phyloP scores from a whole-genome alignment of 2,888 invertebrate species.

The Eristalinus aeneus region DNA sequence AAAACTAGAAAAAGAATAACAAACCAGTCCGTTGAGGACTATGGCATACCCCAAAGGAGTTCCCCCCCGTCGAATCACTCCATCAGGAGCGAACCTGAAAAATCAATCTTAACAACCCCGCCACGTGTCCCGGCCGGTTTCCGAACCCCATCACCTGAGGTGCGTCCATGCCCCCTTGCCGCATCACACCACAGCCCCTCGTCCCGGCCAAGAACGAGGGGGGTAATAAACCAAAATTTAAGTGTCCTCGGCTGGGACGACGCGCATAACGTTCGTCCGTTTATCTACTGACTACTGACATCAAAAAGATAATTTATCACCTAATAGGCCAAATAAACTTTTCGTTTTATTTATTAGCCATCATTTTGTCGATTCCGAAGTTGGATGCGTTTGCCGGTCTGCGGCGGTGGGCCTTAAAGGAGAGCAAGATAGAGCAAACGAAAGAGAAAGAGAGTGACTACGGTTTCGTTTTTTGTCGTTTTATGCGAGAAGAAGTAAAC shows the following conservation, averaged over 20 bases:
- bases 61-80: not conserved
- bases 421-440: too few relatives aligned
- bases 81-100: not conserved
- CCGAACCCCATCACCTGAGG: not conserved
- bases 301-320: slow-evolving; percentile 49
- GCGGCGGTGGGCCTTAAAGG: not conserved
- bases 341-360: slow-evolving; percentile 45
- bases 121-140: not conserved
- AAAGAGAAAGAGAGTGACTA: not conserved
- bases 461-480: not conserved
- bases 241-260: not conserved
- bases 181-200: not conserved
- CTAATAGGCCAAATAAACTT: slow-evolving; percentile 33
- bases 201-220: not conserved
- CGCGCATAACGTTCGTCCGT: slow-evolving; percentile 7
- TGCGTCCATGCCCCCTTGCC: not conserved
- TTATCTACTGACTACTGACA: slow-evolving; percentile 39
- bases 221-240: slow-evolving; percentile 23
- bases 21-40: not conserved
- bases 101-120: not conserved
- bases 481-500: slow-evolving; percentile 26
- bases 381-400: not conserved
- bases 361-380: slow-evolving; percentile 37
- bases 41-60: not conserved
- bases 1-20: not conserved